Base-by-base conservation (phyloP, 2,113 vertebrate genomes). In the Elephantulus edwardii region DNA sequence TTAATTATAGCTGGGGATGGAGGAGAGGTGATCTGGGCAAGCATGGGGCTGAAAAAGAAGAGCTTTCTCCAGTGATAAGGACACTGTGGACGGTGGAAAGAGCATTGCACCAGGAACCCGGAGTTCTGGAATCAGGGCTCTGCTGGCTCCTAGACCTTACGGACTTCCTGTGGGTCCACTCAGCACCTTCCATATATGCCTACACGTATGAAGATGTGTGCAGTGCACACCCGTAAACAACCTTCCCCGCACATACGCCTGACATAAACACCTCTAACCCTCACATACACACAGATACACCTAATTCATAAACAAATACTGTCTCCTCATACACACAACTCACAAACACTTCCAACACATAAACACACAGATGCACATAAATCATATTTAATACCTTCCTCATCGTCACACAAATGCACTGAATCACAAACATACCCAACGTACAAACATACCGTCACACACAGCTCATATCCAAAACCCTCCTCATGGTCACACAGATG, bases 1-100 rank as follows among this genome's bases (percentile, higher is more conserved):
- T 79, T 92, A 89, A 84, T 96, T 92, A 93, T 54, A 89, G 93
- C 74, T 40, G 80, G 42, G 68, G 71, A n/a, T 11, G 68, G 70
- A 60, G n/a, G 60, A 62, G 26, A 33, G 40, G 26, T 26, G 30
- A 20, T 52, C 26, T 13, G 35, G 10, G 11, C 0, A 8, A 40
- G 4, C 40, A 40, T 1, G 4, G 46, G 62, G 6, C 1, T 3
- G 54, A 64, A 26, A 35, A 50, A 3, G 0, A 14, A 24, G 26
- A 28, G 40, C 16, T 7, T 28, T 48, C 16, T 22, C 30, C 9
- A 30, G 72, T 26, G 3, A 24, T 8, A 35, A 40, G 14, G 4
- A 14, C 72, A 33, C 14, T 8, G 16, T 33, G 44, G 44, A 28
- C 30, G 19, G 44, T 8, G 19, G 72, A n/a, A 75, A 33, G 72